Evolutionary conservation across 2,797 vertebrate genomes (phyloP), one percentile per base, ranked within the genome.

Genomic region (Halcyon badia): DNA sequence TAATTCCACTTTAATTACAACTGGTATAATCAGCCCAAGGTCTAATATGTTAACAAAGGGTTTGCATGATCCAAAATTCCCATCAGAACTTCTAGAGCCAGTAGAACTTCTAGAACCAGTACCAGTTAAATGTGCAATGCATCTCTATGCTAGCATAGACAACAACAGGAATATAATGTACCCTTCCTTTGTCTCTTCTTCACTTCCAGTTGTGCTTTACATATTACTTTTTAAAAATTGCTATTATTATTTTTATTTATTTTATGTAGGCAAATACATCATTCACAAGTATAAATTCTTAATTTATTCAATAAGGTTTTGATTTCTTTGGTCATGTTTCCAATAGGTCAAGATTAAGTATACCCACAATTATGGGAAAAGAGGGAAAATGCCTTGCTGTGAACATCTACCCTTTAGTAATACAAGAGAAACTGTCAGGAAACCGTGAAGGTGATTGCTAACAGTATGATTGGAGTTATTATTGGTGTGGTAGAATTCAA

Each of bases 401-500:
- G 49, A 80, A n/a, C 30, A 69, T 76, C 87, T 81, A 95, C 88
- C 77, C 77, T 76, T 41, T 35, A 80, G 57, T 56, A 88, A 84
- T 28, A 80, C 86, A 83, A 64, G 21, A 80, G 82, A 90, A 92
- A 37, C 75, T 62, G 70, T 41, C 64, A 95, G 90, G 80, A 90
- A 76, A 68, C 54, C 49, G 35, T 16, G 61, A 46, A 79, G 51
- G 60, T 94, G 91, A 57, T 42, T 71, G 61, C 37, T 90, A 85
- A 90, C 51, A 85, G 83, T 49, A 62, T 1, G 48, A 83, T 96
- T 87, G 85, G 86, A 90, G n/a, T 42, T 76, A 44, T 87, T 85
- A 78, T 22, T 90, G 60, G 80, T 93, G 87, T 75, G 82, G 66
- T 61, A 71, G 77, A 28, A 96, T 54, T 72, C 87, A 88, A 95